Conservation (phyloP, 2,113 vertebrate species). For the Donacobius atricapilla region DNA sequence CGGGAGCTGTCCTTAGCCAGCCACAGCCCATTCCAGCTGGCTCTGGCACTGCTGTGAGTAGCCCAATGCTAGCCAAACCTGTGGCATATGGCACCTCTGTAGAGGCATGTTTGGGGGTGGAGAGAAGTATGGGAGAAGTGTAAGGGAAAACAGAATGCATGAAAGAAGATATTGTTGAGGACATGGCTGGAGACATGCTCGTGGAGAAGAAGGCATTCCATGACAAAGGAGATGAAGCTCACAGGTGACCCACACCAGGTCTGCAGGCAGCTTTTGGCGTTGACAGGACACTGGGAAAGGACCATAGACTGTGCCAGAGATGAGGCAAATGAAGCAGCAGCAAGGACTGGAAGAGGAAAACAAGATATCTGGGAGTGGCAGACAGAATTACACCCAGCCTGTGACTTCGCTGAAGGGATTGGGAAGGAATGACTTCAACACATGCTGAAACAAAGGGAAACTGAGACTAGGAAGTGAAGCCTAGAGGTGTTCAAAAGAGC, state of each 20-base stretch:
- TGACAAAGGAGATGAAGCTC: not conserved
- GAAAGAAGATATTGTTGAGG: not conserved
- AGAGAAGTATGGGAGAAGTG: not conserved
- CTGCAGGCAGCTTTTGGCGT: not conserved
- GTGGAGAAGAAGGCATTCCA: not conserved
- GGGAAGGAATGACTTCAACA: not conserved
- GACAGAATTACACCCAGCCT: not conserved
- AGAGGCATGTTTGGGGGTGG: accelerated
- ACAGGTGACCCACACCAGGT: no score
- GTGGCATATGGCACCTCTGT: not conserved
- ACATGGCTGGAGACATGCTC: accelerated
- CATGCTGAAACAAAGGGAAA: not conserved
- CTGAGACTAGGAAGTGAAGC: not conserved
- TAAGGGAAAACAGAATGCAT: not conserved
- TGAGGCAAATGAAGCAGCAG: not conserved
- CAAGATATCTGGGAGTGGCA: not conserved
- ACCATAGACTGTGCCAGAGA: not conserved
- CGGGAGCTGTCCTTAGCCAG: accelerated
- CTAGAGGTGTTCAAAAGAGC: not conserved
- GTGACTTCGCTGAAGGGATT: not conserved
- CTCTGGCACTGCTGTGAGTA: not conserved
- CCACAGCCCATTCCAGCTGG: not conserved
- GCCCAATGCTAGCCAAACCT: not conserved
- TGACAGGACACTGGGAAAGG: not conserved
- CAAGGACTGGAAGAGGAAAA: not conserved